Percentiles rank a stretch among this genome's conserved stretches.
Conservation (phyloP, 2,888 invertebrate species). For the Thymelicus acteon region DNA sequence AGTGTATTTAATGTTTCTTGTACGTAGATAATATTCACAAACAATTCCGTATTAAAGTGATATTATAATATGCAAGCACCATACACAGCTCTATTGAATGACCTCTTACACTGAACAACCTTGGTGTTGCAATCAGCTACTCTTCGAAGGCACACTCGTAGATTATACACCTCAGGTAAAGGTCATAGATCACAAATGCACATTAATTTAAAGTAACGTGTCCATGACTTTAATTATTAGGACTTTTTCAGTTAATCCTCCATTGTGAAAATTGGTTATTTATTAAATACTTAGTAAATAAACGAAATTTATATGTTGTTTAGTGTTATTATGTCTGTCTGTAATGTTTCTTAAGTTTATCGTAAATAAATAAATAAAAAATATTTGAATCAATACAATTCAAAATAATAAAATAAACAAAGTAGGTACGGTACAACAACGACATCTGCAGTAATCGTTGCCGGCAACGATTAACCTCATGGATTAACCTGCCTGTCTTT, state of each 20-base stretch:
- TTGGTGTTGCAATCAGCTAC: slow-evolving; percentile 46
- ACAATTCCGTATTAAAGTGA: background rate
- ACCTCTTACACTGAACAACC: slow-evolving; percentile 44
- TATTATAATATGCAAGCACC: slow-evolving; percentile 7
- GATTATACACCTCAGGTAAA: slow-evolving; percentile 16
- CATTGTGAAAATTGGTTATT: too few species aligned
- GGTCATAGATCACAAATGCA: slow-evolving; percentile 12
- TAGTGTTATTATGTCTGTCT: too few species aligned
- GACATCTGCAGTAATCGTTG: too few species aligned
- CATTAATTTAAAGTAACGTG: background rate
- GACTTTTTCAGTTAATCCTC: background rate
- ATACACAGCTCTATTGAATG: slow-evolving; percentile 41
- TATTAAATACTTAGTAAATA: too few species aligned
- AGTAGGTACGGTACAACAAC: too few species aligned
- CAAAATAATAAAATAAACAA: too few species aligned
- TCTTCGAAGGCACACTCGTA: slow-evolving; percentile 29
- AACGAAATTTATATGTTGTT: too few species aligned
- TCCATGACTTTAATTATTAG: background rate
- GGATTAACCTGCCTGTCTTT: too few species aligned
- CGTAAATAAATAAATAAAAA: too few species aligned
- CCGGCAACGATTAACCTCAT: too few species aligned
- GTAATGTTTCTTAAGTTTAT: too few species aligned
- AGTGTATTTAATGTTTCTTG: background rate
- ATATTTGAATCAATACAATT: too few species aligned
- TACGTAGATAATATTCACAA: background rate